phyloP scores from a whole-genome alignment of 1,140 invertebrate genomes.

The Aphidius gifuensis region DNA sequence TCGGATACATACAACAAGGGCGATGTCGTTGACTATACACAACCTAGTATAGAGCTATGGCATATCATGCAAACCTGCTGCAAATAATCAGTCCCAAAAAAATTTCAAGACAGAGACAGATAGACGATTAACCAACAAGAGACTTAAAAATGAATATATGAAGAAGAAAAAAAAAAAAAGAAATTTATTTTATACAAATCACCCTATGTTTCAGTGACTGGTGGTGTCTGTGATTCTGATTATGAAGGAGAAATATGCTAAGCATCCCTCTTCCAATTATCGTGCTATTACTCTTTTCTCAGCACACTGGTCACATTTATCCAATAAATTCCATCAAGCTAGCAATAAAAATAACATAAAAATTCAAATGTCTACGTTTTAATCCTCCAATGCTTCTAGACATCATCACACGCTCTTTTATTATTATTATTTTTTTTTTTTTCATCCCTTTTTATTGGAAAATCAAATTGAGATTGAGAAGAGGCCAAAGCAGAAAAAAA shows the following conservation, averaged over 20 bases:
- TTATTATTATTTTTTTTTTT: no score
- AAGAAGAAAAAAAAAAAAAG: slow-evolving; percentile 25
- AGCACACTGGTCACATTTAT: slow-evolving; percentile 6
- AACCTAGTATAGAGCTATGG: not conserved
- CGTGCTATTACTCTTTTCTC: no score
- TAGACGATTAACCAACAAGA: not conserved
- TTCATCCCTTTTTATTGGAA: no score
- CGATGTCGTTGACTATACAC: slow-evolving; percentile 29
- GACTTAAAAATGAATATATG: not conserved
- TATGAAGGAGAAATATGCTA: slow-evolving; percentile 47
- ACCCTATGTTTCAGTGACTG: slow-evolving; percentile 38
- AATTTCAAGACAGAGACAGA: not conserved
- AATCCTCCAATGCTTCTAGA: not conserved
- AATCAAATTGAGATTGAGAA: no score
- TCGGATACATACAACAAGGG: slow-evolving; percentile 38
- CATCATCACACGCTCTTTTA: no score
- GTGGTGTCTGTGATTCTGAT: slow-evolving; percentile 42
- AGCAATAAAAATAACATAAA: not conserved
- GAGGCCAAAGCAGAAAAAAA: no score
- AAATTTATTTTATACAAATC: slow-evolving; percentile 38
- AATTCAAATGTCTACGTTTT: slow-evolving; percentile 1
- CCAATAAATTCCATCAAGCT: slow-evolving; percentile 4
- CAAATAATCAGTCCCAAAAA: slow-evolving; percentile 2
- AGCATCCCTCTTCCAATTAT: slow-evolving; percentile 44
- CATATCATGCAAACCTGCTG: not conserved